phyloP scores from a whole-genome alignment of 1,140 invertebrate genomes.

The Gonioctena quinquepunctata region DNA sequence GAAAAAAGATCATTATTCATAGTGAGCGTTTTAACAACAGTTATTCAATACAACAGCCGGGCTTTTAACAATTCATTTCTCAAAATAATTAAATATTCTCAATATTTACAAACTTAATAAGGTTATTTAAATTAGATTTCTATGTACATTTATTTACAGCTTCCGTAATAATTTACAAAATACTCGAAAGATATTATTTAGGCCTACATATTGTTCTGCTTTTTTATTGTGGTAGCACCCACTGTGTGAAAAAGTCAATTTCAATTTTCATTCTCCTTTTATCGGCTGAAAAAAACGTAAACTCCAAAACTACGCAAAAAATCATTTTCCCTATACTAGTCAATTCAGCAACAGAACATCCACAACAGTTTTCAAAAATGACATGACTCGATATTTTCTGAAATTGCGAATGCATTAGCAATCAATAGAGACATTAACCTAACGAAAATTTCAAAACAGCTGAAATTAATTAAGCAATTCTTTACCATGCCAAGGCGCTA shows the following conservation, averaged over 20 bases:
- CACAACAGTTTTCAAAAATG: too few relatives aligned
- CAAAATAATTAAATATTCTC: slow-evolving; percentile 17
- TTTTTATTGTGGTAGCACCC: slow-evolving; percentile 10
- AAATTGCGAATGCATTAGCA: too few relatives aligned
- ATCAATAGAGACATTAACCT: too few relatives aligned
- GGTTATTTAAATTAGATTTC: slow-evolving; percentile 14
- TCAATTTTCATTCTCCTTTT: too few relatives aligned
- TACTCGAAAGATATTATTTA: slow-evolving; percentile 11
- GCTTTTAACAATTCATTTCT: slow-evolving; percentile 18
- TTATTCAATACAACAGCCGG: slow-evolving; percentile 23
- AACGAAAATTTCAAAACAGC: too few relatives aligned
- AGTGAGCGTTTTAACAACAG: slow-evolving; percentile 20
- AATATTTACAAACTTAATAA: slow-evolving; percentile 21
- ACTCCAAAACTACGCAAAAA: too few relatives aligned
- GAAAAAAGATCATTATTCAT: slow-evolving; percentile 6
- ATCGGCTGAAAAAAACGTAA: too few relatives aligned
- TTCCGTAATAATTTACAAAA: slow-evolving; percentile 5
- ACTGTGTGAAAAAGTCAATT: background rate
- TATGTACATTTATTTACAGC: slow-evolving; percentile 20
- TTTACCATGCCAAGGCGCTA: too few relatives aligned
- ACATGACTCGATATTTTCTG: too few relatives aligned
- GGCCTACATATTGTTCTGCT: slow-evolving; percentile 11
- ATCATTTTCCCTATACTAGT: too few relatives aligned
- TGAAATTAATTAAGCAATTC: too few relatives aligned
- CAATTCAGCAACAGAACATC: too few relatives aligned